Base-by-base conservation (phyloP, 30 jellyfish, hydroid and myxozoan species). In the Cassiopea xamachana region DNA sequence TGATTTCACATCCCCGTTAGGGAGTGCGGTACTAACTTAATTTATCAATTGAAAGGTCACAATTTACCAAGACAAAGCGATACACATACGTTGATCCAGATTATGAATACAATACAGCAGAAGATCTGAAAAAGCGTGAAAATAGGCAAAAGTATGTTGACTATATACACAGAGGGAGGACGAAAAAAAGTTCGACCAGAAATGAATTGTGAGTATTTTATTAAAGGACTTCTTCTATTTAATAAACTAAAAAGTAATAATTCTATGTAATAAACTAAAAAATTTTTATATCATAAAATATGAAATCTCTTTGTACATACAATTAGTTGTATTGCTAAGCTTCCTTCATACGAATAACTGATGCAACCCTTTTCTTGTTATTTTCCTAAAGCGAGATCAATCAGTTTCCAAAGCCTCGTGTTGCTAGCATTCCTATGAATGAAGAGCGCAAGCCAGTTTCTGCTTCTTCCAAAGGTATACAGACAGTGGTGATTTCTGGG, bases 41-140 rank as follows among this genome's bases (percentile, higher is more conserved):
- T 55, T 6, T 10, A 55, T 55, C 12, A 10, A 55, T 90, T 58
- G 43, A 48, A 18, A 92, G 98, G 86, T 89, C 98, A 9, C 81
- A 86, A 62, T 94, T 84, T 59, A 94, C 98, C 13, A 89, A 79
- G 81, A 86, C 85, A 19, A 92, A 94, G 60, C 58, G 98, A 87
- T 88, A 94, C 73, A 55, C 97, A 18, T 94, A 94, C 60, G 92
- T 89, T 2, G 98, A 94, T 77, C 93, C 93, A 47, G 98, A 94
- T 64, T 94, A 94, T 80, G 92, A 87, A 43, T 87, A 85, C 79
- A 94, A 89, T 1, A 86, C 48, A 5, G 91, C 60, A 60, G 96
- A 89, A 69, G 94, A 85, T 14, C 61, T 60, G 12, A 87, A 79
- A 43, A 69, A 88, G 8, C 67, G 73, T 7, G 27, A 16, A 17